Percentiles rank a stretch among this genome's conserved stretches.
These are phyloP conservation scores for Lithobius niger DNA, from an alignment of 1,140 invertebrate genomes.

Conservation along the genomic window DNA sequence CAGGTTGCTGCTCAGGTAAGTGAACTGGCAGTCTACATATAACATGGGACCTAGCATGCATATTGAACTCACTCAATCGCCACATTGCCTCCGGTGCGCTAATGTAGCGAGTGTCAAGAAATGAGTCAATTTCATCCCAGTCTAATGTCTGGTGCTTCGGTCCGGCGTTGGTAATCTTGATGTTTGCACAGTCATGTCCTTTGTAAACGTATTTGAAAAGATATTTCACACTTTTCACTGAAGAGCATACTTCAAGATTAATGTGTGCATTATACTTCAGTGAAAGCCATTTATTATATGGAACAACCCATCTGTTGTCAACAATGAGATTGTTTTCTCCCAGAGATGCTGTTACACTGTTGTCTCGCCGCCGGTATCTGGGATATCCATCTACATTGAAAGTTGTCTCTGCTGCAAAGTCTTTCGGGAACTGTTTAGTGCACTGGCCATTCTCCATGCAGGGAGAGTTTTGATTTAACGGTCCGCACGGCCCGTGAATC, in stretches of 20 bases:
- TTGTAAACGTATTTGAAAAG: neutral
- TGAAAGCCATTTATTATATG: neutral
- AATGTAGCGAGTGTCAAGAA: constrained; percentile 31
- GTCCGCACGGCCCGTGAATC: constrained; percentile 18
- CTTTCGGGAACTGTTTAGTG: constrained; percentile 1
- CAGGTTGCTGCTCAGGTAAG: constrained; percentile 27
- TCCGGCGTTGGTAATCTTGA: neutral
- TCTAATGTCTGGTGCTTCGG: constrained; percentile 11
- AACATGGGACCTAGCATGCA: constrained; percentile 29
- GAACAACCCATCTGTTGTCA: neutral
- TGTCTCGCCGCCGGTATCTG: neutral
- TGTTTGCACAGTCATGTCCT: neutral
- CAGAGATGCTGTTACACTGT: neutral
- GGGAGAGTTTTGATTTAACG: constrained; percentile 6
- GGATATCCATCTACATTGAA: neutral
- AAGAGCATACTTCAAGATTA: neutral
- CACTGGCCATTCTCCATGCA: constrained; percentile 12
- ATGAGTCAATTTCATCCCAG: constrained; percentile 28
- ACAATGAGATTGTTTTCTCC: neutral
- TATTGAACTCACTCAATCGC: constrained; percentile 27
- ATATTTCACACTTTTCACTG: neutral
- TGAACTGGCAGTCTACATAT: constrained; percentile 33
- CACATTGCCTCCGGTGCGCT: constrained; percentile 31
- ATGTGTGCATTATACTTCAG: neutral
- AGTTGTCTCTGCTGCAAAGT: neutral